These are phyloP conservation scores for Drosophila cardini DNA, from an alignment of 1,140 invertebrate species.

Conservation along the genomic window DNA sequence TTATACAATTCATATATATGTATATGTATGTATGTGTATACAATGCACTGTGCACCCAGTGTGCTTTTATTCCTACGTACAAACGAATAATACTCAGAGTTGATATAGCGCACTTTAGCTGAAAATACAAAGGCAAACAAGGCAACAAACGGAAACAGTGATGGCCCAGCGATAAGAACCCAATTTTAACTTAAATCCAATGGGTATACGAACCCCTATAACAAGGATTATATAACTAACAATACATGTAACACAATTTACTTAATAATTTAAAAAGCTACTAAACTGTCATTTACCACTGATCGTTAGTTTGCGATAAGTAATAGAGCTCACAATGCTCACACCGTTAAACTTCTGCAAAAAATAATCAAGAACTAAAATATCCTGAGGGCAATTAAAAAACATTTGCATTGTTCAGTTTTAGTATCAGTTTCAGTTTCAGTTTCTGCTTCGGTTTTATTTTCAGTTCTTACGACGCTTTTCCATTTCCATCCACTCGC, in stretches of 20 bases:
- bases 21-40: constrained; percentile 12
- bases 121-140: constrained; percentile 35
- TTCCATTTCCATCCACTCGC: neutral
- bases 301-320: neutral
- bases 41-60: constrained; percentile 1
- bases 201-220: neutral
- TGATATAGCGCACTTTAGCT: constrained; percentile 18
- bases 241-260: neutral
- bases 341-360: too few relatives aligned
- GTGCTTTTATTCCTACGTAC: constrained; percentile 2
- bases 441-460: too few relatives aligned
- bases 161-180: constrained; percentile 41
- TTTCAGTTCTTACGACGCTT: constrained; percentile 10
- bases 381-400: constrained; percentile 19
- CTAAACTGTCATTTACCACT: neutral
- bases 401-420: constrained; percentile 42
- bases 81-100: neutral
- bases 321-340: neutral
- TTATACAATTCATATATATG: constrained; percentile 6
- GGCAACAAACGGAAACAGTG: constrained; percentile 32
- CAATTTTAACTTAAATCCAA: constrained; percentile 33
- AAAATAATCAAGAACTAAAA: constrained; percentile 33
- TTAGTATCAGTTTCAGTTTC: neutral
- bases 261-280: neutral
- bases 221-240: constrained; percentile 1